Conservation (phyloP, 2,113 vertebrate genomes). For the Donacobius atricapilla region DNA sequence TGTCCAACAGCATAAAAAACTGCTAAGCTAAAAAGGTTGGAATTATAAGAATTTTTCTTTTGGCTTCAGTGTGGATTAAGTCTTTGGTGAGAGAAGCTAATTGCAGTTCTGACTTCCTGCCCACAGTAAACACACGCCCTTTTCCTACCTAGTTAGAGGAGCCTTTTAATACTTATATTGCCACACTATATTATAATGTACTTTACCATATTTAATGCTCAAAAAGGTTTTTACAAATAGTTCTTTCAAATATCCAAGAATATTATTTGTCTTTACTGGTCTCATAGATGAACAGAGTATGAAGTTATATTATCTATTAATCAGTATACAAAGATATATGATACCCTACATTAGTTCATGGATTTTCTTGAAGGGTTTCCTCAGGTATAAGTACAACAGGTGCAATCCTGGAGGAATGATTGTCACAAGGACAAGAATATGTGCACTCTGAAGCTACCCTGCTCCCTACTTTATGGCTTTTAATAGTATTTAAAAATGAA, state of each 20-base stretch:
- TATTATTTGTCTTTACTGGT: background rate
- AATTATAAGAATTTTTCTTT: background rate
- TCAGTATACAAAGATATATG: background rate
- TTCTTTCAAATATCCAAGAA: background rate
- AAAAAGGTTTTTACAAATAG: background rate
- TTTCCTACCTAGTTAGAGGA: background rate
- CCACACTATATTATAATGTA: background rate
- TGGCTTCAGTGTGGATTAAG: background rate
- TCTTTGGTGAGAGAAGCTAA: background rate
- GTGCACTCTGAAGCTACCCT: background rate
- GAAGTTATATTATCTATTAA: background rate
- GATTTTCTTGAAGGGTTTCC: background rate
- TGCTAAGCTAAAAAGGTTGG: background rate
- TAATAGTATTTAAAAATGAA: background rate
- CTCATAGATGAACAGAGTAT: background rate
- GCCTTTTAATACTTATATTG: background rate
- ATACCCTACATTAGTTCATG: background rate
- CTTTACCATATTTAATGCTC: background rate
- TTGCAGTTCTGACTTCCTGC: background rate
- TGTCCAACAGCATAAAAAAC: background rate
- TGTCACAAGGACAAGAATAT: background rate
- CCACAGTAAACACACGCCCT: background rate
- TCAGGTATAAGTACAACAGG: background rate
- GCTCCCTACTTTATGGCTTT: background rate
- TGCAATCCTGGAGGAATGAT: background rate